Base-by-base conservation (phyloP, 2,113 vertebrate species). In the Odobenus rosmarus region DNA sequence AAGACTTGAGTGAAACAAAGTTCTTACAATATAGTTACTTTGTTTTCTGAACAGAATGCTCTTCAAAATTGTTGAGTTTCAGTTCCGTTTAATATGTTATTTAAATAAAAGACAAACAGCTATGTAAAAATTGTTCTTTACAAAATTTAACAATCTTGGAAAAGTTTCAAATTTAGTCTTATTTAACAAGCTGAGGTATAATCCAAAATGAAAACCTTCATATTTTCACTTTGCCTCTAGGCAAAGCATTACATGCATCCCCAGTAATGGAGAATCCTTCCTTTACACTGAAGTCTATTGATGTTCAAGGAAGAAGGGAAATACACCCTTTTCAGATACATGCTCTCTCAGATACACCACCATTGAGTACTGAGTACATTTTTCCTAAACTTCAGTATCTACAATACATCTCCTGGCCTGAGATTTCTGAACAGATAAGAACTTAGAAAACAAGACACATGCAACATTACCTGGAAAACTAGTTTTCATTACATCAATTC, bases 401-500 rank as follows among this genome's bases (percentile, higher is more conserved):
- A n/a, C 9, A 87, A 12, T 21, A n/a, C 3, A 76, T 13, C 21
- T 84, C 6, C 64, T 82, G 24, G 28, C 61, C 57, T 91, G 19
- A 87, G 46, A 86, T 59, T 67, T 80, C 18, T 16, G 33, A 86
- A 57, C 0, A 90, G 36, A 11, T 89, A 76, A 92, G 19, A 94
- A n/a, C 59, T 53, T 59, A 95, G 24, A 67, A 83, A 83, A 83
- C 39, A 49, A 89, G 19, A 49, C 24, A 91, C 46, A 57, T 19
- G 74, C 33, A 1, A 33, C 28, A 93, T 97, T 99, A 99, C 99
- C 99, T 99, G 99, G 99, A 98, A 99, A 99, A 93, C 97, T 96
- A 74, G 99, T 99, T 98, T 99, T 99, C 99, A 99, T 99, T 67
- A 99, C 96, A 96, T 99, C 99, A 95, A 99, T 98, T 39, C 99